Evolutionary conservation across 2,888 invertebrate species (phyloP).

Genomic region (Blastobasis adustella): DNA sequence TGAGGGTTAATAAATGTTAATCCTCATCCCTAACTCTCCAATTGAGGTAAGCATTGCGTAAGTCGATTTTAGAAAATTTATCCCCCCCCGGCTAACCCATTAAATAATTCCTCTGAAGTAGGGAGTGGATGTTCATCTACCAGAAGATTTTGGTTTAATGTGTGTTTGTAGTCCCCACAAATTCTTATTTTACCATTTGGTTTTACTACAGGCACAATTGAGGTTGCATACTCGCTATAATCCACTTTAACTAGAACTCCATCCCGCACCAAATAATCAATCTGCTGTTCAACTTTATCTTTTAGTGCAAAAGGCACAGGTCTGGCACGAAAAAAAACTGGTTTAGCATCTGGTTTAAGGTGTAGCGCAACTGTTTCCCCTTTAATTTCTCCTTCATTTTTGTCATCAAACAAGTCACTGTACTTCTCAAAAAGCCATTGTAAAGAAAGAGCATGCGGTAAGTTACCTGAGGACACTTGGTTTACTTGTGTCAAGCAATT

Average conservation of each 20-base stretch:
- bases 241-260: not conserved
- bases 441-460: not conserved
- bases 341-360: too few species aligned
- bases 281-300: not conserved
- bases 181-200: not conserved
- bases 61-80: not conserved
- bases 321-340: too few species aligned
- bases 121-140: not conserved
- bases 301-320: too few species aligned
- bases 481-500: not conserved
- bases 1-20: not conserved
- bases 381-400: not conserved
- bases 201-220: not conserved
- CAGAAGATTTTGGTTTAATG: not conserved
- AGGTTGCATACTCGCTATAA: not conserved
- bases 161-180: not conserved
- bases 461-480: not conserved
- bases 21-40: not conserved
- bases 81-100: not conserved
- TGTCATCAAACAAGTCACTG: not conserved
- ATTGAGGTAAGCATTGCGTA: not conserved
- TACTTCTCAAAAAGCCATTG: not conserved
- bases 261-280: not conserved
- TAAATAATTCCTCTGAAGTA: not conserved
- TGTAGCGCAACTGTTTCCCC: too few species aligned